phyloP scores from a whole-genome alignment of 2,797 vertebrate species.

The Micropoecilia bifurca region DNA sequence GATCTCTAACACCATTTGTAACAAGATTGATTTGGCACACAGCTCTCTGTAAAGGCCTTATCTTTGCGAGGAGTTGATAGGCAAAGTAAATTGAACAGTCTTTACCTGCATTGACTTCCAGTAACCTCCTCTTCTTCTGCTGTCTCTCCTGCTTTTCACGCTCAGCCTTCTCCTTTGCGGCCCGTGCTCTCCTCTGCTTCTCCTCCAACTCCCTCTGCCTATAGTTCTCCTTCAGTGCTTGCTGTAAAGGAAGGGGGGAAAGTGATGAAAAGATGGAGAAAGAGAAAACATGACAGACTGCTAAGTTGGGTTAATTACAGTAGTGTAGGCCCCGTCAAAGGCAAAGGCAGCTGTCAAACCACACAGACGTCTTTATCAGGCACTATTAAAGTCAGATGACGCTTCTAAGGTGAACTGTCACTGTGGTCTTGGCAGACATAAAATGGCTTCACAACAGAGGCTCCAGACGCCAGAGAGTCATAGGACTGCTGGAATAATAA shows the following conservation, averaged over 20 bases:
- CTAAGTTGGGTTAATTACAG: conserved; percentile 71
- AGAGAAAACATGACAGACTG: conserved; percentile 45
- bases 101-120: conserved; percentile 94
- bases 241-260: conserved; percentile 72
- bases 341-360: conserved; percentile 55
- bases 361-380: conserved; percentile 53
- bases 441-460: conserved; percentile 19
- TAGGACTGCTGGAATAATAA: conserved; percentile 12
- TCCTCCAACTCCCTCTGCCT: conserved; percentile 90
- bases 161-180: conserved; percentile 93
- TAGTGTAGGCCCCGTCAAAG: conserved; percentile 46
- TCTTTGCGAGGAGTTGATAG: conserved; percentile 29
- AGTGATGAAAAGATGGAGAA: conserved; percentile 24
- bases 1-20: conserved; percentile 37
- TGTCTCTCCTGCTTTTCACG: conserved; percentile 91
- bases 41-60: conserved; percentile 26
- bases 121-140: conserved; percentile 91
- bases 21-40: conserved; percentile 38
- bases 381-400: conserved; percentile 54
- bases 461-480: conserved; percentile 20
- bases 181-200: conserved; percentile 89
- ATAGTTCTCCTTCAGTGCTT: conserved; percentile 92
- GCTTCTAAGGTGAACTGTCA: conserved; percentile 42
- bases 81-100: conserved; percentile 37
- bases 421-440: conserved; percentile 23